These are phyloP conservation scores for Gobiocypris rarus DNA, from an alignment of 2,113 vertebrate genomes.

Conservation along the genomic window DNA sequence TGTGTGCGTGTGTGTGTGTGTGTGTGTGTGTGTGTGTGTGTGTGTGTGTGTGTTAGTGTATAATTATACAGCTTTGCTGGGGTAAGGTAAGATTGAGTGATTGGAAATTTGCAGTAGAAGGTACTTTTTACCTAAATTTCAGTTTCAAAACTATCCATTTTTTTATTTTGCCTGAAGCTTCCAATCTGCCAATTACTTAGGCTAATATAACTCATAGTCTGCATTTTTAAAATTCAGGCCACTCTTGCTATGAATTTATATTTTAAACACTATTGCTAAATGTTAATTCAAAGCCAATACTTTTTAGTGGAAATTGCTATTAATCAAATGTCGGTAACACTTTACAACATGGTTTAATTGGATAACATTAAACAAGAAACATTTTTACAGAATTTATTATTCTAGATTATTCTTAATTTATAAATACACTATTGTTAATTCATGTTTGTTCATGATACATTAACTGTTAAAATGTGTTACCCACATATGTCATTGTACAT, in stretches of 20 bases:
- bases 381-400: not conserved
- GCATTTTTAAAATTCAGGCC: constrained; percentile 36
- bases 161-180: constrained; percentile 39
- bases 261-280: not conserved
- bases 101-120: constrained; percentile 42
- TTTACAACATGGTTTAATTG: not conserved
- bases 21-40: constrained; percentile 38
- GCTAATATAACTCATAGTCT: not conserved
- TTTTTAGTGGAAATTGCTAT: constrained; percentile 9
- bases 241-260: not conserved
- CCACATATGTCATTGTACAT: not conserved
- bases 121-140: constrained; percentile 43
- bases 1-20: constrained; percentile 33
- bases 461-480: no score
- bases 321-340: not conserved
- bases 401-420: not conserved
- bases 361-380: not conserved
- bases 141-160: constrained; percentile 46
- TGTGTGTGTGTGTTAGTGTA: constrained; percentile 32
- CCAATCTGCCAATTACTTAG: constrained; percentile 47
- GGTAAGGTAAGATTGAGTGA: constrained; percentile 26
- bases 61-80: constrained; percentile 47
- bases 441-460: not conserved
- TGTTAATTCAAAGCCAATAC: not conserved
- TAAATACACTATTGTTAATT: not conserved